A percentile compares a stretch with the other conserved stretches of the same genome.
These are phyloP conservation scores for Oasisia sp. DNA, from an alignment of 2,888 invertebrate genomes.

Conservation along the genomic window DNA sequence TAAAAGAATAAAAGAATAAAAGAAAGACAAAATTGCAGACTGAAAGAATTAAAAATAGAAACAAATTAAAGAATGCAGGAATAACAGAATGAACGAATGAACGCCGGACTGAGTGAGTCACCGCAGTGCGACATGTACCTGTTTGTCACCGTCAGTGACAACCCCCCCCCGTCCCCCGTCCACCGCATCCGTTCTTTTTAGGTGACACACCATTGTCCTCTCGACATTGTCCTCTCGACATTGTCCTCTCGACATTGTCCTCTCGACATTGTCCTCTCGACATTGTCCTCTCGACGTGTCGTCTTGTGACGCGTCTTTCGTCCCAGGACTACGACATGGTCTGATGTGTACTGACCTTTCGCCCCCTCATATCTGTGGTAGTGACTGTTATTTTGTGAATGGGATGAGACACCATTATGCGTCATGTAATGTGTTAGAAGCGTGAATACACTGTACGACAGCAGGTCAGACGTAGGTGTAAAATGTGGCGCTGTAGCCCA, in stretches of 20 bases:
- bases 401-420: not conserved
- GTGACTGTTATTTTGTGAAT: not conserved
- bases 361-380: not conserved
- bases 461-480: not conserved
- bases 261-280: not conserved
- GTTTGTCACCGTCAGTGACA: not conserved
- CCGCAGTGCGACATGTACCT: not conserved
- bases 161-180: not conserved
- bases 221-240: not conserved
- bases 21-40: too few species aligned
- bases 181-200: not conserved
- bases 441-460: not conserved
- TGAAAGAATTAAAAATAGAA: too few species aligned
- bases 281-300: not conserved
- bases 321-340: not conserved
- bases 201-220: not conserved
- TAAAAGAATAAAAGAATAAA: too few species aligned
- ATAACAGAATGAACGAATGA: too few species aligned
- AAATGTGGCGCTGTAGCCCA: too few species aligned
- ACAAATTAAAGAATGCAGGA: too few species aligned
- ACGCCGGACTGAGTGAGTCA: not conserved
- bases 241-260: not conserved
- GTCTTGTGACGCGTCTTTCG: not conserved
- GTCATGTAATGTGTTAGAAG: not conserved
- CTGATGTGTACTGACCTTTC: not conserved